Conservation (phyloP, 1,140 invertebrate species). For the Ceratina australensis region DNA sequence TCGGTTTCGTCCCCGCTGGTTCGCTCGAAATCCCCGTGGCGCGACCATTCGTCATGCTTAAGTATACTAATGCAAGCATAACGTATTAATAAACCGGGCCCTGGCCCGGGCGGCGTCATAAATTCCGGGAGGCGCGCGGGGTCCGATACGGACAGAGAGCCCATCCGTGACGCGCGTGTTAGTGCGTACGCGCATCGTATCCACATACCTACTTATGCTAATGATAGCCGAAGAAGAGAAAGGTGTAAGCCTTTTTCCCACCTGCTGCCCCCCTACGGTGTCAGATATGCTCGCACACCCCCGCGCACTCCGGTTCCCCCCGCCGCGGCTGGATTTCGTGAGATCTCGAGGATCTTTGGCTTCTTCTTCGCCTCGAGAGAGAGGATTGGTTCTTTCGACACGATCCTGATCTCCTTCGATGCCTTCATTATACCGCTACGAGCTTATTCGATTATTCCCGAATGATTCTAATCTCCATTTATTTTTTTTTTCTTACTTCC, state of each 20-base stretch:
- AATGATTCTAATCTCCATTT: too few species aligned
- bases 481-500: too few species aligned
- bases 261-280: slow-evolving; percentile 65
- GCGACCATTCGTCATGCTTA: slow-evolving; percentile 78
- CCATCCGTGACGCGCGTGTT: slow-evolving; percentile 33
- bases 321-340: not conserved
- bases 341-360: not conserved
- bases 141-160: slow-evolving; percentile 45
- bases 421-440: slow-evolving; percentile 46
- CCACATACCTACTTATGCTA: slow-evolving; percentile 78
- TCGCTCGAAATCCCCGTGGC: slow-evolving; percentile 60
- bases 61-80: slow-evolving; percentile 78
- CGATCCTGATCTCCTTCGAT: slow-evolving; percentile 34
- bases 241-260: slow-evolving; percentile 75
- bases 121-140: slow-evolving; percentile 66
- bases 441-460: too few species aligned
- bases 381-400: slow-evolving; percentile 42
- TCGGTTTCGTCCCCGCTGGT: slow-evolving; percentile 15
- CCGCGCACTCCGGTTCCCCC: not conserved
- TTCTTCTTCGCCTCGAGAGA: not conserved
- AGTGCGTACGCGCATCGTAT: slow-evolving; percentile 46
- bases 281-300: slow-evolving; percentile 28
- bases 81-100: slow-evolving; percentile 77
- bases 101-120: slow-evolving; percentile 64
- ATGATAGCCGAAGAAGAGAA: slow-evolving; percentile 70